Conservation (phyloP, 2,113 vertebrate genomes). For the Oncorhynchus mykiss region DNA sequence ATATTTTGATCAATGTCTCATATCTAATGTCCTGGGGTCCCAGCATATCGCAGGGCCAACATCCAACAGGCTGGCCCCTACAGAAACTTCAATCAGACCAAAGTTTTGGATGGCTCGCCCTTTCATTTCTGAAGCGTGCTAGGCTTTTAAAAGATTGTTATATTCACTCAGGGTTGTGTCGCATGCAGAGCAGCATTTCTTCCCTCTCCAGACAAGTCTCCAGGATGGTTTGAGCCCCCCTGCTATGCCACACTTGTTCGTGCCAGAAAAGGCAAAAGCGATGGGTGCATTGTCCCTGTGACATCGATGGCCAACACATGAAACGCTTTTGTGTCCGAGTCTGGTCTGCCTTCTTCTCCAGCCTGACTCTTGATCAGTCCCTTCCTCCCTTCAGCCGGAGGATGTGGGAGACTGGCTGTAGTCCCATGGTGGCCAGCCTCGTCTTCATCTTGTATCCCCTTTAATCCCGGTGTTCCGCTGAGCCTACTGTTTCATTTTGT, state of each 20-base stretch:
- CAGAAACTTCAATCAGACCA: constrained; percentile 25
- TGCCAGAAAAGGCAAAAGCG: constrained; percentile 18
- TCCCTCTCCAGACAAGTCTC: constrained; percentile 16
- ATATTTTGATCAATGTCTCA: background rate
- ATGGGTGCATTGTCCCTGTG: background rate
- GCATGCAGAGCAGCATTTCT: background rate
- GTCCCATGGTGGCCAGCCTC: constrained; percentile 43
- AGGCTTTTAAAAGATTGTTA: constrained; percentile 43
- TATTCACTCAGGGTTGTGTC: constrained; percentile 24
- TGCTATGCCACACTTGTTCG: constrained; percentile 13
- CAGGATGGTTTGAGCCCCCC: constrained; percentile 22
- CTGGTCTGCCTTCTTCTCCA: constrained; percentile 45
- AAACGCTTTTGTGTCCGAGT: constrained; percentile 48
- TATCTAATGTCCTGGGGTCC: background rate
- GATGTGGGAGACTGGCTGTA: constrained; percentile 58
- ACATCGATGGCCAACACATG: constrained; percentile 16
- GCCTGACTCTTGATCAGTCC: constrained; percentile 65
- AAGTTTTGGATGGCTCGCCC: constrained; percentile 16
- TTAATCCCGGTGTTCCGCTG: constrained; percentile 48
- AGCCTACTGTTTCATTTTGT: constrained; percentile 43
- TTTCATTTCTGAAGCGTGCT: constrained; percentile 36
- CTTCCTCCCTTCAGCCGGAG: constrained; percentile 58
- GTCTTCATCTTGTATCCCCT: constrained; percentile 52
- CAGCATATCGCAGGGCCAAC: background rate
- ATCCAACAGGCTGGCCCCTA: background rate